Evolutionary conservation across 2,113 vertebrate species (phyloP).

Genomic region (Delphinapterus leucas): DNA sequence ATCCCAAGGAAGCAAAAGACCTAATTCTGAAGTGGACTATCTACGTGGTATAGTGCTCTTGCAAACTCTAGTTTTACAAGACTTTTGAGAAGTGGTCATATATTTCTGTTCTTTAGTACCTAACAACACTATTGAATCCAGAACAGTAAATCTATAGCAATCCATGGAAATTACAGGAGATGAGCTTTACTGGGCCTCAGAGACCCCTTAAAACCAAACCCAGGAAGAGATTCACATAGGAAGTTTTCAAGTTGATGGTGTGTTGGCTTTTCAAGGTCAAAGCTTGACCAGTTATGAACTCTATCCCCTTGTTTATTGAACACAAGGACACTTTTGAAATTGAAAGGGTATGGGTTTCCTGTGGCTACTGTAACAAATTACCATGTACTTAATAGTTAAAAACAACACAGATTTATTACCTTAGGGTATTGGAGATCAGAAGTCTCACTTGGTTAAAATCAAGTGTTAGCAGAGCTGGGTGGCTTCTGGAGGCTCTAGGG

Average conservation of each 20-base stretch:
- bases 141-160: constrained; percentile 65
- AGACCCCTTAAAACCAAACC: constrained; percentile 50
- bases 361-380: neutral
- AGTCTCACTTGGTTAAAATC: neutral
- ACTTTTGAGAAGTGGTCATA: constrained; percentile 64
- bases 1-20: constrained; percentile 37
- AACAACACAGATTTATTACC: neutral
- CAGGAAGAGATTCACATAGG: constrained; percentile 21
- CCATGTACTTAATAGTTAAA: neutral
- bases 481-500: neutral
- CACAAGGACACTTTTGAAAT: neutral
- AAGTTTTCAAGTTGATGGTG: neutral
- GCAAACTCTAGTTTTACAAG: constrained; percentile 61
- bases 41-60: constrained; percentile 45
- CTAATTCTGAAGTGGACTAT: constrained; percentile 50
- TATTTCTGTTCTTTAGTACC: constrained; percentile 70
- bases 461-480: neutral
- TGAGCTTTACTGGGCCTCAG: constrained; percentile 57
- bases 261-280: constrained; percentile 8
- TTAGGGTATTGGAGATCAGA: neutral
- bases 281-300: neutral
- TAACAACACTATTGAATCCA: constrained; percentile 49
- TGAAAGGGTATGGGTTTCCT: neutral
- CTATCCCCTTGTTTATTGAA: neutral
- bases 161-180: constrained; percentile 61